These are phyloP conservation scores for Penaeus chinensis DNA, from an alignment of 1,140 invertebrate species.

Conservation along the genomic window DNA sequence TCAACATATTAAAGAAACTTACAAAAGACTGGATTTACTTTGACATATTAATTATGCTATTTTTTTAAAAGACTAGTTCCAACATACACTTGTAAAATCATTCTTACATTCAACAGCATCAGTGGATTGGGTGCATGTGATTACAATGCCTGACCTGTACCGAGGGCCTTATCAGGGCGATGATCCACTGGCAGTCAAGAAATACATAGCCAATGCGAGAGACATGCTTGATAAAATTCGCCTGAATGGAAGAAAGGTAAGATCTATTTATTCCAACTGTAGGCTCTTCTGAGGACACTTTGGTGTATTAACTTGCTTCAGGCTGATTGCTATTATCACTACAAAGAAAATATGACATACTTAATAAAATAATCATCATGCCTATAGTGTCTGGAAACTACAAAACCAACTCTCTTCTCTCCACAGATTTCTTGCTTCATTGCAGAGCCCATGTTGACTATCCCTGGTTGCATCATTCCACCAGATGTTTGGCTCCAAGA, in stretches of 20 bases:
- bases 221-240: neutral
- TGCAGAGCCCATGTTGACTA: slow-evolving; percentile 43
- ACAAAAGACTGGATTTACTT: too few species aligned
- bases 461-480: slow-evolving; percentile 49
- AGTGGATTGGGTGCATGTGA: slow-evolving; percentile 47
- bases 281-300: too few species aligned
- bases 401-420: too few species aligned
- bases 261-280: neutral
- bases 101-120: neutral
- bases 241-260: slow-evolving; percentile 34
- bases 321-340: too few species aligned
- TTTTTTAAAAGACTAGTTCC: too few species aligned
- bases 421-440: slow-evolving; percentile 44
- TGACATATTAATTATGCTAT: too few species aligned
- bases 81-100: too few species aligned
- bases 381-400: too few species aligned
- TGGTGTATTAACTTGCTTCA: too few species aligned
- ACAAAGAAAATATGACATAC: neutral
- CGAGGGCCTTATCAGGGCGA: slow-evolving; percentile 35
- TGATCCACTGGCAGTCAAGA: slow-evolving; percentile 39
- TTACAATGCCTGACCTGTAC: slow-evolving; percentile 48
- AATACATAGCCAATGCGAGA: slow-evolving; percentile 31
- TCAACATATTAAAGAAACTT: too few species aligned
- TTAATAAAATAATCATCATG: neutral
- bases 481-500: slow-evolving; percentile 47